These are phyloP conservation scores for Coelinius sp. DNA, from an alignment of 2,888 invertebrate species.

Conservation along the genomic window DNA sequence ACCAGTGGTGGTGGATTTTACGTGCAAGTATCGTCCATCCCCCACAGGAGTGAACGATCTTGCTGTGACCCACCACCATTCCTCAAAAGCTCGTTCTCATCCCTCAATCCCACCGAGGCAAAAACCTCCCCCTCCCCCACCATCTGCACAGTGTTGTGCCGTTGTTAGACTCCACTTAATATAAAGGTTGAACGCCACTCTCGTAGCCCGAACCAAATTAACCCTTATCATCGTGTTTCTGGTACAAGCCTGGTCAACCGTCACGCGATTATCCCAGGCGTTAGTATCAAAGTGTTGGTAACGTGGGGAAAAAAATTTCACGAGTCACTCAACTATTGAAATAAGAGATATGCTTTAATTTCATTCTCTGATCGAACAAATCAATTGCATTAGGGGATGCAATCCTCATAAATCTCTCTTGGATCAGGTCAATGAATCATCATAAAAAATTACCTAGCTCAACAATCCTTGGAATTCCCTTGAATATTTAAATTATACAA, in stretches of 20 bases:
- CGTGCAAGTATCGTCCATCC: constrained; percentile 8
- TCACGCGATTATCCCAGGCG: constrained; percentile 1
- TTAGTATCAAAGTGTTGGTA: background rate
- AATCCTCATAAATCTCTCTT: background rate
- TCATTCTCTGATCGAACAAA: background rate
- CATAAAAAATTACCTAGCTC: background rate
- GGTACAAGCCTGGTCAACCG: constrained; percentile 21
- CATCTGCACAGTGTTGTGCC: constrained; percentile 6
- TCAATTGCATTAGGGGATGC: background rate
- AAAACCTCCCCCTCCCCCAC: too few species aligned
- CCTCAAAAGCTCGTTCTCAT: constrained; percentile 36
- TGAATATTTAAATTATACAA: too few species aligned
- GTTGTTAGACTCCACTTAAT: constrained; percentile 24
- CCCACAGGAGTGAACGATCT: background rate
- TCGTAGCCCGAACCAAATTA: constrained; percentile 60
- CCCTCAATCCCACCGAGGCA: constrained; percentile 37
- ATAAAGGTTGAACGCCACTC: constrained; percentile 50
- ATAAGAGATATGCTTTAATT: background rate
- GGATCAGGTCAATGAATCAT: background rate
- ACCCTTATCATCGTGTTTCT: constrained; percentile 63
- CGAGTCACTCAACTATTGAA: background rate
- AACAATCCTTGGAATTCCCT: background rate
- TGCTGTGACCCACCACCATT: background rate
- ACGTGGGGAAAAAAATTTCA: background rate
- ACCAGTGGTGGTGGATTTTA: background rate